These are phyloP conservation scores for Discoglossus pictus DNA, from an alignment of 2,797 vertebrate species.

Conservation along the genomic window DNA sequence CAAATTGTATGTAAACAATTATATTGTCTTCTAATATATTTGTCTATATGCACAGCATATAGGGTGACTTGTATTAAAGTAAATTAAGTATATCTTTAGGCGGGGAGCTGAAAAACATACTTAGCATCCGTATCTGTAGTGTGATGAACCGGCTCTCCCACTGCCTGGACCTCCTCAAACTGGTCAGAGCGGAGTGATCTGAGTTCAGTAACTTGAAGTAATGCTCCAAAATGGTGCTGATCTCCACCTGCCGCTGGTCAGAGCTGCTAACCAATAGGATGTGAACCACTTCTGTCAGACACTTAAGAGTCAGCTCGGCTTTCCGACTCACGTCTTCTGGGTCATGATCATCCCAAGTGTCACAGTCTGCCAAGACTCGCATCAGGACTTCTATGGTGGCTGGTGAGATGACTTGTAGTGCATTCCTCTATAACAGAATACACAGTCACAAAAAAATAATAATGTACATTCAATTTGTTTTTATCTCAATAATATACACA, in stretches of 20 bases:
- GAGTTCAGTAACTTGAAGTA: conserved; percentile 98
- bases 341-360: conserved; percentile 82
- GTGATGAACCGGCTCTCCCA: conserved; percentile 92
- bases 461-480: neutral
- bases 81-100: conserved; percentile 5
- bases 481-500: neutral
- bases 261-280: conserved; percentile 91
- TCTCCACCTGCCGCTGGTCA: conserved; percentile 95
- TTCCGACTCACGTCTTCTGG: conserved; percentile 85
- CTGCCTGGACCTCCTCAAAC: conserved; percentile 71
- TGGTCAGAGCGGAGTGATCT: conserved; percentile 82
- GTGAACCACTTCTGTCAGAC: conserved; percentile 92
- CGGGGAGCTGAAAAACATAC: conserved; percentile 66
- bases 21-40: no score
- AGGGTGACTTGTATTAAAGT: conserved; percentile 29
- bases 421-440: conserved; percentile 80
- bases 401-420: conserved; percentile 91
- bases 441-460: neutral
- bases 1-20: no score
- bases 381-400: conserved; percentile 97
- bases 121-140: conserved; percentile 92
- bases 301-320: conserved; percentile 88
- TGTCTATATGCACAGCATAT: conserved; percentile 26
- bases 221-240: conserved; percentile 88
- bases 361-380: conserved; percentile 87